phyloP scores from a whole-genome alignment of 2,113 vertebrate genomes.

The Aspidoscelis tigris region DNA sequence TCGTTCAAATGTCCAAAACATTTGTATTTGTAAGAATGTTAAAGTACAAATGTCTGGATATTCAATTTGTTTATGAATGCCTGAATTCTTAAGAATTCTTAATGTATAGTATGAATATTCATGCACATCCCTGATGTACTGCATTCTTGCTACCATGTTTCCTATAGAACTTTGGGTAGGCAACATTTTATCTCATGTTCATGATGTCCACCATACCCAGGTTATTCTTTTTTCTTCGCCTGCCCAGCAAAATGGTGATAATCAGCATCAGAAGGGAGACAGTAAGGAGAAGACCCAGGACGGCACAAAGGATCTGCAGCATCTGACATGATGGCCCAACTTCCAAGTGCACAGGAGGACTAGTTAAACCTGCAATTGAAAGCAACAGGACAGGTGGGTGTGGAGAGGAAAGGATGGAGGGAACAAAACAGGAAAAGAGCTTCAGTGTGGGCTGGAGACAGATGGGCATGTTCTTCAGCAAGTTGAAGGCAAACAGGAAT shows the following conservation, averaged over 20 bases:
- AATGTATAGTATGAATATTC: too few species aligned
- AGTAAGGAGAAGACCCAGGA: slow-evolving; percentile 66
- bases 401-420: background rate
- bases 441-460: background rate
- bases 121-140: too few species aligned
- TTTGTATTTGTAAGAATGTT: too few species aligned
- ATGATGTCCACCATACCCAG: background rate
- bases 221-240: slow-evolving; percentile 67
- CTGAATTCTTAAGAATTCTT: too few species aligned
- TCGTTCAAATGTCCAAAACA: too few species aligned
- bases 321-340: background rate
- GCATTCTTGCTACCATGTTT: background rate
- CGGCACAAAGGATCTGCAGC: slow-evolving; percentile 56
- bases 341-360: background rate
- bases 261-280: slow-evolving; percentile 43
- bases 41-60: too few species aligned
- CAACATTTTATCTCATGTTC: background rate
- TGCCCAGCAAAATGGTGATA: slow-evolving; percentile 37
- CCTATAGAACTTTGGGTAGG: background rate
- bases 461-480: background rate
- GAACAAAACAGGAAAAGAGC: background rate
- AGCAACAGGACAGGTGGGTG: background rate
- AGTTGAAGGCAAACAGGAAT: background rate
- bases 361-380: background rate
- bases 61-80: too few species aligned